Conservation (phyloP, 1,140 invertebrate genomes). For the Calliopsis andreniformis region DNA sequence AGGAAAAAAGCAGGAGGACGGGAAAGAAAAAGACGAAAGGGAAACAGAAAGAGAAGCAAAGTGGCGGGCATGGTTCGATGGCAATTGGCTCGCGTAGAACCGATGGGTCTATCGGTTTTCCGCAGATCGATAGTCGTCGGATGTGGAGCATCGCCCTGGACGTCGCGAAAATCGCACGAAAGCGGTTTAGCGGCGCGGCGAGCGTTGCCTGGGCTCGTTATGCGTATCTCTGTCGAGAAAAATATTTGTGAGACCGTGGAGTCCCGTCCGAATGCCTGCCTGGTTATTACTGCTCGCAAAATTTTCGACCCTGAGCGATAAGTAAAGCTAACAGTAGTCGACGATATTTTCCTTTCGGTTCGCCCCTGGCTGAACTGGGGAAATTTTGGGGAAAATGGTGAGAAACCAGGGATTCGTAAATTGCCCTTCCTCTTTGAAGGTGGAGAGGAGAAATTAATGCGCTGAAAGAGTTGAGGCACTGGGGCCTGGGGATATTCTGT, state of each 20-base stretch:
- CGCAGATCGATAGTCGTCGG: constrained; percentile 42
- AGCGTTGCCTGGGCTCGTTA: constrained; percentile 13
- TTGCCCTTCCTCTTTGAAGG: too few species aligned
- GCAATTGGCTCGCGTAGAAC: constrained; percentile 52
- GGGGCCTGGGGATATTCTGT: too few species aligned
- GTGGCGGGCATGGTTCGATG: constrained; percentile 39
- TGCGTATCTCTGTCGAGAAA: constrained; percentile 32
- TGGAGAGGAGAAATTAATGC: too few species aligned
- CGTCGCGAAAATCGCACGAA: constrained; percentile 37
- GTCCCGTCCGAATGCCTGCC: background rate
- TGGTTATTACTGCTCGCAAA: background rate
- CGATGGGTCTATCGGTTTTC: constrained; percentile 34
- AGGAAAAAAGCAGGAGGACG: background rate
- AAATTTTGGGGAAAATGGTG: too few species aligned
- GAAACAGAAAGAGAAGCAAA: constrained; percentile 21
- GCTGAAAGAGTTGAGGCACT: too few species aligned
- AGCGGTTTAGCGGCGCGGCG: constrained; percentile 40
- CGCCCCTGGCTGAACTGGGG: too few species aligned
- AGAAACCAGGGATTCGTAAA: too few species aligned
- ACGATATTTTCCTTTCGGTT: background rate
- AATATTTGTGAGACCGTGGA: constrained; percentile 28
- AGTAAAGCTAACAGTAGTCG: background rate
- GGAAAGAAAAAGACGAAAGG: constrained; percentile 15
- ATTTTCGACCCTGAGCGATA: too few species aligned
- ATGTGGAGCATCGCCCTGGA: constrained; percentile 23